Evolutionary conservation across 2,888 invertebrate species (phyloP).

Genomic region (Leptinotarsa juncta): DNA sequence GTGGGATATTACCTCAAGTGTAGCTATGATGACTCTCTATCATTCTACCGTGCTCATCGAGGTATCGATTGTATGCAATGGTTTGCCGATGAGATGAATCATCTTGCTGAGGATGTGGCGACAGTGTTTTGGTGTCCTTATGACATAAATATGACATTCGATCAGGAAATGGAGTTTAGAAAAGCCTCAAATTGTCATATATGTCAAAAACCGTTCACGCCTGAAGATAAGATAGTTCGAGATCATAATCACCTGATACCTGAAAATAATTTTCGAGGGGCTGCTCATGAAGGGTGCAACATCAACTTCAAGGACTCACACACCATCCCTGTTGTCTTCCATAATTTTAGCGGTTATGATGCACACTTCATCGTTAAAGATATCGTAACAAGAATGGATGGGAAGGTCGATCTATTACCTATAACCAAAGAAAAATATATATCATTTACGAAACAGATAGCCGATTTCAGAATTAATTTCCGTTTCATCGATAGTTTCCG

Average conservation of each 20-base stretch:
- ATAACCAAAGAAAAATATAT: constrained; percentile 50
- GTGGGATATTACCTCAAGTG: neutral
- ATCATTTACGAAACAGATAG: constrained; percentile 45
- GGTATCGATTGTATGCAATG: constrained; percentile 29
- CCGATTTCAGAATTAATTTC: constrained; percentile 40
- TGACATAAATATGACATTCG: constrained; percentile 22
- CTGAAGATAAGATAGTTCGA: constrained; percentile 29
- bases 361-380: constrained; percentile 49
- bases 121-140: constrained; percentile 25
- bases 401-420: constrained; percentile 43
- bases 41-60: constrained; percentile 16
- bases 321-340: constrained; percentile 50
- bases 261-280: constrained; percentile 27
- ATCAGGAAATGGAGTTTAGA: constrained; percentile 25
- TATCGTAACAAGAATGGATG: constrained; percentile 44
- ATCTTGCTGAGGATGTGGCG: constrained; percentile 22
- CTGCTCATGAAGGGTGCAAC: constrained; percentile 49
- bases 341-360: constrained; percentile 52
- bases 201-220: constrained; percentile 20
- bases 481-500: constrained; percentile 49
- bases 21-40: neutral
- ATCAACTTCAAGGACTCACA: constrained; percentile 44
- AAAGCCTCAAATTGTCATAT: constrained; percentile 31
- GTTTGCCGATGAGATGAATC: constrained; percentile 29
- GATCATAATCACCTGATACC: constrained; percentile 32